These are phyloP conservation scores for Lydus trimaculatus DNA, from an alignment of 2,888 invertebrate species.

Conservation along the genomic window DNA sequence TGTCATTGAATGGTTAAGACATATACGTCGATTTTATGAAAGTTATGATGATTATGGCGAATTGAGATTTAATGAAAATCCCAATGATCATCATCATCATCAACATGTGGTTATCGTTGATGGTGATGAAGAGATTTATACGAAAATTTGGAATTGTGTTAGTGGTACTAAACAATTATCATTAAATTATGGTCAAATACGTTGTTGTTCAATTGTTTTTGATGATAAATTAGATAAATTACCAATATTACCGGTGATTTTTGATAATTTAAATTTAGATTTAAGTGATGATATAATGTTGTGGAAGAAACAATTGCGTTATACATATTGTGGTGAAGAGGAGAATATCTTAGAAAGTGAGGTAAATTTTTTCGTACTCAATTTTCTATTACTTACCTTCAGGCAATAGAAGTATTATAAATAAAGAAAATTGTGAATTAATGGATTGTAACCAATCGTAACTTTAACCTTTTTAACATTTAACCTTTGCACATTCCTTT, in stretches of 20 bases:
- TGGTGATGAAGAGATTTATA: slow-evolving; percentile 33
- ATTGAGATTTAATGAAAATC: slow-evolving; percentile 27
- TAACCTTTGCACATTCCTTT: background rate
- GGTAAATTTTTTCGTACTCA: slow-evolving; percentile 35
- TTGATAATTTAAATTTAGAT: slow-evolving; percentile 63
- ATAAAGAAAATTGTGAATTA: too few species aligned
- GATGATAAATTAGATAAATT: slow-evolving; percentile 45
- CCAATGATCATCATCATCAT: slow-evolving; percentile 20
- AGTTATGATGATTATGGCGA: slow-evolving; percentile 49
- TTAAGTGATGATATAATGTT: slow-evolving; percentile 63
- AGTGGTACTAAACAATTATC: slow-evolving; percentile 17
- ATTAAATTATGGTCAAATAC: slow-evolving; percentile 46
- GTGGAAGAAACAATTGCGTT: slow-evolving; percentile 64
- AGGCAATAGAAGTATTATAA: too few species aligned
- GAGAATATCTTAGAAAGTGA: slow-evolving; percentile 61
- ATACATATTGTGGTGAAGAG: slow-evolving; percentile 65
- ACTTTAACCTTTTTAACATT: background rate
- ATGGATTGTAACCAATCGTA: too few species aligned
- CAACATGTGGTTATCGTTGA: slow-evolving; percentile 27
- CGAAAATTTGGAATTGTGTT: slow-evolving; percentile 46
- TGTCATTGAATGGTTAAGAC: slow-evolving; percentile 53
- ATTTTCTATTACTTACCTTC: too few species aligned
- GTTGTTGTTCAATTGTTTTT: slow-evolving; percentile 47
- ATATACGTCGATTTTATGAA: slow-evolving; percentile 50
- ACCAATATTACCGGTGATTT: slow-evolving; percentile 36